Conservation (phyloP, 2,797 vertebrate genomes). For the Phoebastria nigripes region DNA sequence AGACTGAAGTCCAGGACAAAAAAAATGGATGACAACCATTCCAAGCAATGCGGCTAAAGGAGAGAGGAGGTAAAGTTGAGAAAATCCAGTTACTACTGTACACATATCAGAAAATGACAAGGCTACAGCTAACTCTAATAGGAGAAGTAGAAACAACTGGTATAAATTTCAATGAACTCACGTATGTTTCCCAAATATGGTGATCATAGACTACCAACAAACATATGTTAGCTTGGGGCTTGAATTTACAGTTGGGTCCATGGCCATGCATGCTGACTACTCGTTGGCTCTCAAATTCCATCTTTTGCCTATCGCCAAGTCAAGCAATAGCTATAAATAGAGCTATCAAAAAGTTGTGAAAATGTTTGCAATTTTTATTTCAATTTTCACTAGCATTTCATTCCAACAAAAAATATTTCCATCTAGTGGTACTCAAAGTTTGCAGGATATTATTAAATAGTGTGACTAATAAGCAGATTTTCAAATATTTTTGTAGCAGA, state of each 20-base stretch:
- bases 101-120: neutral
- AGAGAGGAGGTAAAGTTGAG: neutral
- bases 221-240: neutral
- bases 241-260: neutral
- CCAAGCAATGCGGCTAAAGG: neutral
- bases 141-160: neutral
- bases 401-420: neutral
- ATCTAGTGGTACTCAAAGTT: neutral
- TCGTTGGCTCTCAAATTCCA: neutral
- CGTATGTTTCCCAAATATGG: neutral
- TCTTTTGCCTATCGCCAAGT: conserved; percentile 6
- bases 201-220: neutral
- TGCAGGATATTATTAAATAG: neutral
- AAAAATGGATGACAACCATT: neutral
- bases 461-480: neutral
- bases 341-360: neutral
- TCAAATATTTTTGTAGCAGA: neutral
- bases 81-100: neutral
- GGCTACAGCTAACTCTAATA: neutral
- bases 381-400: neutral
- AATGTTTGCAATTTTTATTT: neutral
- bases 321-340: neutral
- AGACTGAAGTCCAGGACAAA: neutral
- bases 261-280: neutral
- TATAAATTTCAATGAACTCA: neutral